Percentiles rank a stretch among this genome's conserved stretches.
These are phyloP conservation scores for Drosophila picticornis DNA, from an alignment of 2,888 invertebrate genomes.

Conservation along the genomic window DNA sequence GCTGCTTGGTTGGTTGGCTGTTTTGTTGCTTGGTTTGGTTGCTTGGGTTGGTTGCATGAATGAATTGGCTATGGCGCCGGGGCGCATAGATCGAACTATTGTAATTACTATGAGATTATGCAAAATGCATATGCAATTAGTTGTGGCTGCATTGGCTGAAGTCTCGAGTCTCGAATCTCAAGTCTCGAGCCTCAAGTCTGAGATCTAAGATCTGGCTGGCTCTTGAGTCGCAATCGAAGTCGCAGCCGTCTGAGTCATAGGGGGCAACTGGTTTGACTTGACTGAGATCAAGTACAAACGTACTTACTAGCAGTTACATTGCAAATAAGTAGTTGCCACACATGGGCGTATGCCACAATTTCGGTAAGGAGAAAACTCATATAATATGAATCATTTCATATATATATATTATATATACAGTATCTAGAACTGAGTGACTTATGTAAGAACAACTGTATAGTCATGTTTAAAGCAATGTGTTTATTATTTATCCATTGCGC, in stretches of 20 bases:
- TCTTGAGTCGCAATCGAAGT: constrained; percentile 4
- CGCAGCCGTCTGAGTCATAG: constrained; percentile 62
- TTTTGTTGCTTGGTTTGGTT: not conserved
- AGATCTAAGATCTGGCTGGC: constrained; percentile 14
- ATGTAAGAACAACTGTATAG: not conserved
- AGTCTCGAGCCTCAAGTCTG: constrained; percentile 17
- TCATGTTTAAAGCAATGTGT: not conserved
- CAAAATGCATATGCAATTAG: constrained; percentile 71
- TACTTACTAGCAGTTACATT: constrained; percentile 49
- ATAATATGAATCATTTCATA: not conserved
- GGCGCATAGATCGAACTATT: constrained; percentile 69
- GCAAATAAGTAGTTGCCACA: constrained; percentile 45
- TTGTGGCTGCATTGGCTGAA: constrained; percentile 21
- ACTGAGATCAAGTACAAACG: constrained; percentile 61
- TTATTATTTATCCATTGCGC: constrained; percentile 1
- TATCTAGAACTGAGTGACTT: not conserved
- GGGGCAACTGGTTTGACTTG: constrained; percentile 76
- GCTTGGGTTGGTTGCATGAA: constrained; percentile 52
- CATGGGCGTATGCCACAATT: constrained; percentile 29
- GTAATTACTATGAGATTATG: constrained; percentile 78
- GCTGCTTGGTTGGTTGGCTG: constrained; percentile 11
- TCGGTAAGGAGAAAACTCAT: not conserved
- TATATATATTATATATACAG: not conserved
- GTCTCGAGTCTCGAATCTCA: constrained; percentile 9
- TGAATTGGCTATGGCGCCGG: constrained; percentile 60